Conservation (phyloP, 2,113 vertebrate genomes). For the Nyctereutes procyonoides region DNA sequence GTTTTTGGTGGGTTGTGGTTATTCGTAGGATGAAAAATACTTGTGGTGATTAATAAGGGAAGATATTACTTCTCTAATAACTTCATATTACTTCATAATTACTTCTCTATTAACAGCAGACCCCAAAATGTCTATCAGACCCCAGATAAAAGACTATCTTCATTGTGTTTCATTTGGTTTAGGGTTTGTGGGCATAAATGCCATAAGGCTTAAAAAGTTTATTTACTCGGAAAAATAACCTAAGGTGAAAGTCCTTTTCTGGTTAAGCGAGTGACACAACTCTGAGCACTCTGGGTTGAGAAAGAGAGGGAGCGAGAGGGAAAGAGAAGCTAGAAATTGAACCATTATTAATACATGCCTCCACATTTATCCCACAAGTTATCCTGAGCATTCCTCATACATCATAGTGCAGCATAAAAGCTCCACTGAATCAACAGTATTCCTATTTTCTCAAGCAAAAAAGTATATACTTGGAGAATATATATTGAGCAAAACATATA, state of each 20-base stretch:
- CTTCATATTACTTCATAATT: no score
- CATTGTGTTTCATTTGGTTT: constrained; percentile 44
- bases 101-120: background rate
- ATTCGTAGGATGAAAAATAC: background rate
- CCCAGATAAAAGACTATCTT: background rate
- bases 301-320: background rate
- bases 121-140: background rate
- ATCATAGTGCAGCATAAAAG: constrained; percentile 56
- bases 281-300: background rate
- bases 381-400: constrained; percentile 73
- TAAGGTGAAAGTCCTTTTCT: constrained; percentile 15
- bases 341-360: constrained; percentile 32
- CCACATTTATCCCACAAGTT: background rate
- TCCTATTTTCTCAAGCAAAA: constrained; percentile 72
- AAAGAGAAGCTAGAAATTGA: background rate
- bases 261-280: background rate
- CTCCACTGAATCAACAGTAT: background rate
- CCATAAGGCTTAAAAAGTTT: background rate
- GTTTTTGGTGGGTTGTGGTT: background rate
- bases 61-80: background rate
- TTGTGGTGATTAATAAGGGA: background rate
- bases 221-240: background rate
- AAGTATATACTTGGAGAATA: constrained; percentile 62
- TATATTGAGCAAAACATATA: constrained; percentile 67
- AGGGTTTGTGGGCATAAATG: background rate